Base-by-base conservation (phyloP, 2,113 vertebrate genomes). In the Elachura formosa region DNA sequence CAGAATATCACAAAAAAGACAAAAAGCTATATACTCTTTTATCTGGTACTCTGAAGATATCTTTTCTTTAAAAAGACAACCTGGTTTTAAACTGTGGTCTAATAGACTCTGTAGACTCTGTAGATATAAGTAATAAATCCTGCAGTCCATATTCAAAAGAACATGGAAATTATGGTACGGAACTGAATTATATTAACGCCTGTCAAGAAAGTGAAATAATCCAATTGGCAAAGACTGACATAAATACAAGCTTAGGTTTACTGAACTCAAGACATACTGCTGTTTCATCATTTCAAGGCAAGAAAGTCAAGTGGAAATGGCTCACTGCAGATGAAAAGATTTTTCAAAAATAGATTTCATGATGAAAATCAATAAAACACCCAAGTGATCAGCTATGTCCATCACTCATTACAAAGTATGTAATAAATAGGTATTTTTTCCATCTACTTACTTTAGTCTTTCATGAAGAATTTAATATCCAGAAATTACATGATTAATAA, bases 261-360 rank as follows among this genome's bases (percentile, higher is more conserved):
- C 82, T 36, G 24, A 96, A 58, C 62, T 77, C 34, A 80, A 88
- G 67, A 61, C 40, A 76, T 49, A 54, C 28, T 62, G 36, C 48
- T 74, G 45, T 62, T 71, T n/a, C 93, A 68, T 40, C 69, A 8
- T 77, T 64, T 64, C 74, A 93, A 83, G 68, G 58, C 2, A 10
- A 58, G 80, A 67, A 94, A 84, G 45, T 77, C 26, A 95, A 87
- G 52, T 64, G 75, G 61, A 78, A 90, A 36, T 55, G 73, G 24
- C 83, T 97, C 56, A 91, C 94, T 10, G 68, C 74, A 77, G 89
- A 96, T 83, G 92, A 98, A 67, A 78, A 96, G 89, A 97, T 97
- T 55, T 55, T 76, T 89, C 98, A 96, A 96, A 91, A 98, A 98
- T 34, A 96, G 98, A 96, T 98, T 95, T 94, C 98, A 98, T 48